phyloP scores from a whole-genome alignment of 2,113 vertebrate genomes.

The Amphilophus citrinellus region DNA sequence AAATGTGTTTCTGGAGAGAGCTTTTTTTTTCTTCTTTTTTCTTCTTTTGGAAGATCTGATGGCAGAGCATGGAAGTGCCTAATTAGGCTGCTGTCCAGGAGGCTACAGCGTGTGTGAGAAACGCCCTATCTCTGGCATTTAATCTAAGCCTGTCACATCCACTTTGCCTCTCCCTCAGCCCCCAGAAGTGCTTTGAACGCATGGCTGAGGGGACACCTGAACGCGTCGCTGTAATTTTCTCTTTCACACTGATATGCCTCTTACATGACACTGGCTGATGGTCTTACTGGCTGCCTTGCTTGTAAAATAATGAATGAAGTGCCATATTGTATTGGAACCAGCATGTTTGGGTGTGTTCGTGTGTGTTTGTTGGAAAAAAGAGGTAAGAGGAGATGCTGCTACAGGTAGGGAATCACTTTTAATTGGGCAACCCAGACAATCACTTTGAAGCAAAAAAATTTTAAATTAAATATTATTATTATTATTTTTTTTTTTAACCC shows the following conservation, averaged over 20 bases:
- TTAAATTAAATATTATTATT: neutral
- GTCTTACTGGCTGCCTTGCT: conserved; percentile 38
- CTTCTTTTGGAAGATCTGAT: conserved; percentile 63
- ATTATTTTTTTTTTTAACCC: neutral
- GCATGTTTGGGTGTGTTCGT: neutral
- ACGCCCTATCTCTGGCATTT: conserved; percentile 78
- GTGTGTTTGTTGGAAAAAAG: neutral
- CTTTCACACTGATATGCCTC: conserved; percentile 57
- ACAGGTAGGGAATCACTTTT: conserved; percentile 35
- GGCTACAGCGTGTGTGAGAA: conserved; percentile 78
- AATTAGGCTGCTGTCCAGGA: conserved; percentile 82
- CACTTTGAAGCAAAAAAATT: conserved; percentile 32
- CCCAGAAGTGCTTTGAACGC: conserved; percentile 64
- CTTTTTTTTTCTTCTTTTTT: conserved; percentile 34
- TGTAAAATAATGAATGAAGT: conserved; percentile 52
- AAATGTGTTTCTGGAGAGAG: conserved; percentile 66
- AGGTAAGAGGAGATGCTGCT: neutral
- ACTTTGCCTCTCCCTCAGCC: conserved; percentile 73
- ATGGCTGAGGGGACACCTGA: conserved; percentile 74
- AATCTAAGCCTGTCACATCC: conserved; percentile 82
- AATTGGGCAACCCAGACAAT: conserved; percentile 53
- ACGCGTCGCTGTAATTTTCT: conserved; percentile 75
- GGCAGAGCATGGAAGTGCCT: conserved; percentile 76
- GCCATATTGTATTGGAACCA: neutral
- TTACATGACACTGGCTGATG: conserved; percentile 59